Base-by-base conservation (phyloP, 2,797 vertebrate species). In the Oophaga sylvatica region DNA sequence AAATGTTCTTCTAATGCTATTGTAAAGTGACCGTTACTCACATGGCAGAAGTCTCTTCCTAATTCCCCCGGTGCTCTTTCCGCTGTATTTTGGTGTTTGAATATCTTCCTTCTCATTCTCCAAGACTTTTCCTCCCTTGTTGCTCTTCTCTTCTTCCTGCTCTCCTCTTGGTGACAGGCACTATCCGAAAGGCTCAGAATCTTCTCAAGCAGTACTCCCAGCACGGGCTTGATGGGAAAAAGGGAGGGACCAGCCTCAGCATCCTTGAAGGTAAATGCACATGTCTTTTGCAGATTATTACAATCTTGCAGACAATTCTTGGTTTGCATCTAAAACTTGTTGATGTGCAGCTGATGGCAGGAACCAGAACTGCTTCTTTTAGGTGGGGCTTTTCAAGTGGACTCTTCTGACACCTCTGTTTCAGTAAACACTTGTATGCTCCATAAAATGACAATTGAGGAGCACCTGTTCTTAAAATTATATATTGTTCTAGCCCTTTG, bases 201-300 rank as follows among this genome's bases (percentile, higher is more conserved):
- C 98, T 99, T 96, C 97, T 99, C 95, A 99, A 99, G 98, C 98
- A 99, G 93, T 99, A 99, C 96, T 99, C 98, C 95, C 98, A 99
- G 97, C 98, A 99, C 96, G 98, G 97, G 96, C 97, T 99, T 97
- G 98, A 99, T 96, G 98, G 98, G 96, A 99, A 98, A 98, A 99
- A 98, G 96, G 97, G 97, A 96, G 97, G 97, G 93, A 97, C 97
- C 97, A 98, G 98, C 97, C 97, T 99, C 96, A 97, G 97, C 95
- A 96, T 97, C 96, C 94, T 96, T 95, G 98, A 99, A 99, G 98
- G 98, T 99, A 99, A 99, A 95, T 82, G 59, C 93, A 92, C 91
- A 89, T 91, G 91, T 93, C 86, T 9, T 91, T 92, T 85, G 91
- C 90, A 29, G 87, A 84, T 67, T 19, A 26, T 83, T 31, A 13